Conservation (phyloP, 2,113 vertebrate species). For the Rhea americana region DNA sequence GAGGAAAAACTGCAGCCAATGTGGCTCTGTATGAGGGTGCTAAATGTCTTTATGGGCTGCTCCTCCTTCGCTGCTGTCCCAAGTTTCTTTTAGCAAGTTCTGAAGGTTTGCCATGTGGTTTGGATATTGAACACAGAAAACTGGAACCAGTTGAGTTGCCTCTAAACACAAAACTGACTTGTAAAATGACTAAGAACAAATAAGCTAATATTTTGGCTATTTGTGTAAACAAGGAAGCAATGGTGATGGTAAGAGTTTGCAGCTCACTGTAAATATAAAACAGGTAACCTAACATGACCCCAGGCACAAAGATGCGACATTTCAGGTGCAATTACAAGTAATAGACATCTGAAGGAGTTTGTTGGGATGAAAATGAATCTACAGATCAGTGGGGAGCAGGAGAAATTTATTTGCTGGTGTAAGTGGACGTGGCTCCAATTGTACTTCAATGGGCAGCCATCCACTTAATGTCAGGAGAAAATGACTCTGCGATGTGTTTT, state of each 20-base stretch:
- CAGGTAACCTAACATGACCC: not conserved
- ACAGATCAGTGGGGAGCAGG: not conserved
- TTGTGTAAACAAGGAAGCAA: constrained; percentile 6
- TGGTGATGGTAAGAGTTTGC: not conserved
- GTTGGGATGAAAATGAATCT: not conserved
- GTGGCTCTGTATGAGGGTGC: not conserved
- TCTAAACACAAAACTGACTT: not conserved
- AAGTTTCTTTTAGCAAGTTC: not conserved
- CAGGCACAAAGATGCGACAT: not conserved
- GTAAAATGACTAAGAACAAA: not conserved
- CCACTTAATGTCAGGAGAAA: constrained; percentile 1
- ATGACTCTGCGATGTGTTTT: not conserved
- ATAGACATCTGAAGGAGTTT: not conserved
- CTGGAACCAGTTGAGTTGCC: not conserved
- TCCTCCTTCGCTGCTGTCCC: not conserved
- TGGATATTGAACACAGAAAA: not conserved
- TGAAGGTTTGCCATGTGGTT: not conserved
- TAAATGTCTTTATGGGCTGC: not conserved
- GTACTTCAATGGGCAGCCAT: not conserved
- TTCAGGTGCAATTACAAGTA: not conserved
- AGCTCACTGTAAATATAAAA: not conserved
- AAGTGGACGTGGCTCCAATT: not conserved
- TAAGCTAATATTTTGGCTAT: not conserved
- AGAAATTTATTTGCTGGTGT: not conserved
- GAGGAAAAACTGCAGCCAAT: not conserved